Evolutionary conservation across 2,113 vertebrate genomes (phyloP), one percentile per base, ranked within the genome.

Genomic region (rabbit (Oryctolagus cuniculus)): DNA sequence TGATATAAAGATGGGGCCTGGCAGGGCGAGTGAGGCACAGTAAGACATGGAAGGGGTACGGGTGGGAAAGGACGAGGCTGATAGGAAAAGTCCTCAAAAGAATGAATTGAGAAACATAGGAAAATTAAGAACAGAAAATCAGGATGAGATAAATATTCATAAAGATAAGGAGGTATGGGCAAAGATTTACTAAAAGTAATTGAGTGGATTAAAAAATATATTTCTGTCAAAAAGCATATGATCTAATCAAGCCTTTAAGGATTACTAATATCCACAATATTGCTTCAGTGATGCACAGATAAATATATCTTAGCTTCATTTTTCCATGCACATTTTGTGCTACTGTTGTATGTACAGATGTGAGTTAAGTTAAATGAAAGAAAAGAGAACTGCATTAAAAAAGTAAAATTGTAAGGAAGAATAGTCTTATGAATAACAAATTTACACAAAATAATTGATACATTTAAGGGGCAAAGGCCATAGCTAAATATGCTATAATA

Each of bases 41-140:
- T 3, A 51, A 58, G 55, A 34, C 19, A 17, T 34, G 7, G 2
- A 87, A 2, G 44, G 9, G 17, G 24, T 2, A 58, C 9, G 3
- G 7, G 0, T 66, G 6, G 10, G 12, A 29, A 61, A 53, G 1
- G 1, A 63, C 36, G 21, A 82, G 0, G 2, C 7, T 22, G 31
- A 66, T 34, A 83, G 16, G 51, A 63, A 17, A 9, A 85, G 3
- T 24, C 19, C 19, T 86, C 69, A 27, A 67, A 61, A 90, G 69
- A 36, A 44, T 64, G 38, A 67, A 91, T 34, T 38, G 5, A 84
- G 17, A 63, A n/a, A 1, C 69, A 16, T n/a, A 69, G 31, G 10
- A 1, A 11, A 80, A 44, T 58, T 78, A 58, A 84, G 61, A 55
- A 51, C 0, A 49, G 49, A 75, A 75, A 66, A 61, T 31, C 16